Conservation (phyloP, 2,888 invertebrate species). For the Hyalella azteca region DNA sequence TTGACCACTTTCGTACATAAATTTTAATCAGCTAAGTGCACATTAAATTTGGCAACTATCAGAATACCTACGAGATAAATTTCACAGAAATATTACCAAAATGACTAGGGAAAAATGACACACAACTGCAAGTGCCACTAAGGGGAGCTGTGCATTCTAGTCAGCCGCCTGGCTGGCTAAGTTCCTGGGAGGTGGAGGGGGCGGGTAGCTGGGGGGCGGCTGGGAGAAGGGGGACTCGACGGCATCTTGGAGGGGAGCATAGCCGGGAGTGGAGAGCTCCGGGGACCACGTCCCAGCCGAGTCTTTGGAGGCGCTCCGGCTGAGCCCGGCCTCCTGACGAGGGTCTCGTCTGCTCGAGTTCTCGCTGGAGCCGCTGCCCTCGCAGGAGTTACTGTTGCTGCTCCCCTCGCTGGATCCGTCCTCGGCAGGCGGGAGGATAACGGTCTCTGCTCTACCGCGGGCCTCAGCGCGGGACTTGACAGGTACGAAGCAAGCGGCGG, state of each 20-base stretch:
- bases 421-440: background rate
- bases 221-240: slow-evolving; percentile 48
- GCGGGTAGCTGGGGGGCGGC: slow-evolving; percentile 36
- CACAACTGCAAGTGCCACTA: too few relatives aligned
- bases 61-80: too few relatives aligned
- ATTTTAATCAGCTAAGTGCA: too few relatives aligned
- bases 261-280: slow-evolving; percentile 53
- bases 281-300: slow-evolving; percentile 51
- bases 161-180: background rate
- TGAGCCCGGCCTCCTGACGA: background rate
- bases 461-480: background rate
- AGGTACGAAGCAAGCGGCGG: background rate
- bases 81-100: too few relatives aligned
- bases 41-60: too few relatives aligned
- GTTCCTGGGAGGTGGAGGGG: slow-evolving; percentile 37
- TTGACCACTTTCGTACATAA: too few relatives aligned
- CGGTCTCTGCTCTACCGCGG: background rate
- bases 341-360: background rate
- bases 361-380: background rate
- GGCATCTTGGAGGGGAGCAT: slow-evolving; percentile 51
- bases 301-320: slow-evolving; percentile 15
- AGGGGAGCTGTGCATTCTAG: too few relatives aligned
- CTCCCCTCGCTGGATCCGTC: background rate
- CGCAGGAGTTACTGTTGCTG: background rate
- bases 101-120: background rate